Evolutionary conservation across 2,888 invertebrate species (phyloP).

Genomic region (Diaperis boleti): DNA sequence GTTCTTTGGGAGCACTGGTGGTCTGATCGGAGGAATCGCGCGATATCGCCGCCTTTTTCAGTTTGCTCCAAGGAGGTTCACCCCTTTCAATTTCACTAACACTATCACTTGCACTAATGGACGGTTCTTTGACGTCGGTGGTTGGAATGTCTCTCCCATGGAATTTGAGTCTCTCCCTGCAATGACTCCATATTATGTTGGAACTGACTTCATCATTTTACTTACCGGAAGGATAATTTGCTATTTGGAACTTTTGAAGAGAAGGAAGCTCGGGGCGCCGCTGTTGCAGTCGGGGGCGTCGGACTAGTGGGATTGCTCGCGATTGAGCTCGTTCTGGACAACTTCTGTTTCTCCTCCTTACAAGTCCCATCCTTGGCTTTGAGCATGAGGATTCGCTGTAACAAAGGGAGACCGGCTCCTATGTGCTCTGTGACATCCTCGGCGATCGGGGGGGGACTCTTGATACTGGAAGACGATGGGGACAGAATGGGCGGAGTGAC

Average conservation of each 20-base stretch:
- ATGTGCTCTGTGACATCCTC: conserved; percentile 70
- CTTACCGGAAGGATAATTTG: conserved; percentile 62
- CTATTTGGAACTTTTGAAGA: conserved; percentile 47
- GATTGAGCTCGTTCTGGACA: conserved; percentile 24
- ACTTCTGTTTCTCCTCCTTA: conserved; percentile 44
- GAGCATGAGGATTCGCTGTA: conserved; percentile 80
- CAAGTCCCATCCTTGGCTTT: conserved; percentile 79
- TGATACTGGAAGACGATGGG: conserved; percentile 72
- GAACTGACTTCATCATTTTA: no score
- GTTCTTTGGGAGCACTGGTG: conserved; percentile 44
- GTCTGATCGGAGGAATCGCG: conserved; percentile 62
- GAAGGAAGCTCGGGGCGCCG: conserved; percentile 24
- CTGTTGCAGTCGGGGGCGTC: conserved; percentile 46
- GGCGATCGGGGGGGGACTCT: conserved; percentile 68
- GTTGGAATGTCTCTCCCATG: conserved; percentile 56
- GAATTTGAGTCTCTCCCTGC: conserved; percentile 58
- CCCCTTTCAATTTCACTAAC: conserved; percentile 63
- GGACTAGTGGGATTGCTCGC: conserved; percentile 56
- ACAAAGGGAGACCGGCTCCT: conserved; percentile 78
- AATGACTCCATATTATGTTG: no score
- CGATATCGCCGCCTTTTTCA: conserved; percentile 79
- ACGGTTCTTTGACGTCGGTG: conserved; percentile 53
- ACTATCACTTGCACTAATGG: conserved; percentile 53
- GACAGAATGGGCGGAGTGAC: conserved; percentile 69
- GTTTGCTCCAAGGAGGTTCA: conserved; percentile 77